Conservation (phyloP, 2,888 invertebrate genomes). For the Strigamia transsilvanica region DNA sequence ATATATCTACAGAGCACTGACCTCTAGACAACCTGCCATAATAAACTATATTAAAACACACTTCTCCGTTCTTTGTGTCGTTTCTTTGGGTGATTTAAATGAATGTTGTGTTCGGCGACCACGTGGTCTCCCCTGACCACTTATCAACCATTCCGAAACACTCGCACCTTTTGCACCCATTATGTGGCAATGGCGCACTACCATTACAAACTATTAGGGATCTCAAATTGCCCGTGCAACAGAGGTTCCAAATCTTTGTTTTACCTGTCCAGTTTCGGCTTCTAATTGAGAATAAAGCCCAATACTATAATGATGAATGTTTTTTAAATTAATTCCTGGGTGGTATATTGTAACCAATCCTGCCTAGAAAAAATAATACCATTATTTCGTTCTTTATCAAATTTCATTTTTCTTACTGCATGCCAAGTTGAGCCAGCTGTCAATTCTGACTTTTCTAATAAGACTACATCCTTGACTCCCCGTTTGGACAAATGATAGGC, state of each 20-base stretch:
- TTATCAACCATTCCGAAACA: no score
- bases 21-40: no score
- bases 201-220: no score
- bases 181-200: no score
- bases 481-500: constrained; percentile 65
- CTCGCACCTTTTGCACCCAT: no score
- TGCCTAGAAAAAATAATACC: constrained; percentile 59
- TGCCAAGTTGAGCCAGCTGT: constrained; percentile 66
- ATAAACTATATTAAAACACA: no score
- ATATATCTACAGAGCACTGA: no score
- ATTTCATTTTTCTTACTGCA: constrained; percentile 59
- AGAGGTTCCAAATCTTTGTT: background rate
- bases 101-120: no score
- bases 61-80: no score
- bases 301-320: constrained; percentile 64
- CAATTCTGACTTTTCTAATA: constrained; percentile 64
- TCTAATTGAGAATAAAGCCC: constrained; percentile 64
- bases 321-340: constrained; percentile 65
- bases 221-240: no score
- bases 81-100: no score
- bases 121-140: no score
- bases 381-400: background rate
- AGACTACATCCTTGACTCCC: constrained; percentile 63
- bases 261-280: constrained; percentile 64
- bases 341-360: constrained; percentile 65